A percentile compares a stretch with the other conserved stretches of the same genome.
These are phyloP conservation scores for Probosciger aterrimus DNA, from an alignment of 2,113 vertebrate species.

Conservation along the genomic window DNA sequence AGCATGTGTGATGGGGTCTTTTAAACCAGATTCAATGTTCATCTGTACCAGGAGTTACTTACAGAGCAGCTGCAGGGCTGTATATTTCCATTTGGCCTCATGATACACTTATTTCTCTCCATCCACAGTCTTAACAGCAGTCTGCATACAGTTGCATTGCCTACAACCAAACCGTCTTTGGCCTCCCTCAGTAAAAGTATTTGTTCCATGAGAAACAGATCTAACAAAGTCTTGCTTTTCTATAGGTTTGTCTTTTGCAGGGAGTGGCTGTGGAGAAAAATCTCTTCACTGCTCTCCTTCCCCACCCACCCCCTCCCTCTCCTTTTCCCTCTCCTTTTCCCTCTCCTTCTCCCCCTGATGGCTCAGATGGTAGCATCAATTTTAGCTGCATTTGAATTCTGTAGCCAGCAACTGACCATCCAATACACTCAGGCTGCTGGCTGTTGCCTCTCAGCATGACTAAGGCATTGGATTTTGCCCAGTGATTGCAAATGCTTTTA, in stretches of 20 bases:
- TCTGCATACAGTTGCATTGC: not conserved
- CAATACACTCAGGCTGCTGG: not conserved
- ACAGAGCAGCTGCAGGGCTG: not conserved
- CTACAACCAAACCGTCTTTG: not conserved
- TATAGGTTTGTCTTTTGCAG: not conserved
- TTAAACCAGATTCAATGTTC: not conserved
- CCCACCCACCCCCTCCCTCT: too few relatives aligned
- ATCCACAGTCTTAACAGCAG: not conserved
- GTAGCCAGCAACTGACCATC: not conserved
- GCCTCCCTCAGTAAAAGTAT: not conserved
- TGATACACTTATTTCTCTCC: not conserved
- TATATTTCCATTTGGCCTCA: not conserved
- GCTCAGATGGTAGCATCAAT: not conserved
- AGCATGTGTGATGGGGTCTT: not conserved
- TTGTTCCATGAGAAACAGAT: not conserved
- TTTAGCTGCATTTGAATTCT: not conserved
- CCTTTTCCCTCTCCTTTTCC: too few relatives aligned
- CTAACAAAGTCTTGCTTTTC: not conserved
- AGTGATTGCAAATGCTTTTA: not conserved
- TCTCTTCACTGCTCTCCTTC: not conserved
- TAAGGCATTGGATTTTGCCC: slow-evolving; percentile 30
- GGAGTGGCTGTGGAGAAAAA: not conserved
- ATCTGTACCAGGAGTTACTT: not conserved
- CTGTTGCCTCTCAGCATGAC: not conserved
- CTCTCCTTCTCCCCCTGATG: not conserved